These are phyloP conservation scores for Tortrix viridana DNA, from an alignment of 2,888 invertebrate species.

Conservation along the genomic window DNA sequence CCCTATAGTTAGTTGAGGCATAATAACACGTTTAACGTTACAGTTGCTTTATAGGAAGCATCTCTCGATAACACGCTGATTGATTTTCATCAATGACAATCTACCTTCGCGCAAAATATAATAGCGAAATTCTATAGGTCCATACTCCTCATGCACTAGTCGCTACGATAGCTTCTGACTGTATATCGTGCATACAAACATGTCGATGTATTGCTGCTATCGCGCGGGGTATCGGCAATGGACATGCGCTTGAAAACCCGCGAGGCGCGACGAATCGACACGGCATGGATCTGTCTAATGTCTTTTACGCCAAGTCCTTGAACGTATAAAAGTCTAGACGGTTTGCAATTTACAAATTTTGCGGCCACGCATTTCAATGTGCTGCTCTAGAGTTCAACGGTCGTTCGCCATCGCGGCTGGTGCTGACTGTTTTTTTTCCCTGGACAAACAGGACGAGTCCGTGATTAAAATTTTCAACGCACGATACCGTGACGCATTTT, in stretches of 20 bases:
- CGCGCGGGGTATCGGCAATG: too few species aligned
- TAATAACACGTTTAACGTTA: too few species aligned
- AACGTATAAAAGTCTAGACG: slow-evolving; percentile 75
- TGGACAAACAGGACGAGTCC: slow-evolving; percentile 57
- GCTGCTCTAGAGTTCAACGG: slow-evolving; percentile 73
- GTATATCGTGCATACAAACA: too few species aligned
- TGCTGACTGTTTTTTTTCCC: slow-evolving; percentile 53
- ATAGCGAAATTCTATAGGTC: too few species aligned
- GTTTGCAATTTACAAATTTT: slow-evolving; percentile 75
- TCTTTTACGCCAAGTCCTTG: slow-evolving; percentile 65
- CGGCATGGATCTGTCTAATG: slow-evolving; percentile 56
- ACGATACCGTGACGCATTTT: slow-evolving; percentile 70
- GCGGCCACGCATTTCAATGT: slow-evolving; percentile 77
- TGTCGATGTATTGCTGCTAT: too few species aligned
- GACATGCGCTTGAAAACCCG: slow-evolving; percentile 14
- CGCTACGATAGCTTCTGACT: too few species aligned
- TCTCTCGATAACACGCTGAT: too few species aligned
- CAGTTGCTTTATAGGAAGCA: too few species aligned
- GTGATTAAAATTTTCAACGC: slow-evolving; percentile 78
- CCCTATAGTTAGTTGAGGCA: too few species aligned
- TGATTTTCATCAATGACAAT: too few species aligned
- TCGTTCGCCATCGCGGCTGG: slow-evolving; percentile 62
- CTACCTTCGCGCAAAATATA: too few species aligned
- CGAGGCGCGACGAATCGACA: slow-evolving; percentile 66
- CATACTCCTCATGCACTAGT: too few species aligned